Base-by-base conservation (phyloP, 2,797 vertebrate species). In the Megaceryle alcyon region DNA sequence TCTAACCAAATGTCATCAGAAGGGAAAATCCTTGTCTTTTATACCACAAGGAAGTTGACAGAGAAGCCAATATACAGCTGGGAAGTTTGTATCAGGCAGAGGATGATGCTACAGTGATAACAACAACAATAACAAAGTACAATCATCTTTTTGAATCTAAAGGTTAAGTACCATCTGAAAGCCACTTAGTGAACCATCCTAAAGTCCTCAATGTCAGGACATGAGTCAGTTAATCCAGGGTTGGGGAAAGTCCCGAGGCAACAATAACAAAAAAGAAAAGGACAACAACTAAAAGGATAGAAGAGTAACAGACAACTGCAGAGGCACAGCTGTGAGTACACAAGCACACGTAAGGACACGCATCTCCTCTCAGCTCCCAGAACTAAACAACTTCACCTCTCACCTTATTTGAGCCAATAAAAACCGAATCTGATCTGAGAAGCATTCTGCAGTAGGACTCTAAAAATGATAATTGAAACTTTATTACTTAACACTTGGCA, bases 391-490 rank as follows among this genome's bases (percentile, higher is more conserved):
- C 60, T 83, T 93, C 81, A 93, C 88, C 90, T 80, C 75, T 95
- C 66, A 73, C 82, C 88, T 66, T 82, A 25, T 48, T 43, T 85
- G 53, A 94, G 77, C 64, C 71, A 93, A 61, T 70, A 84, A 65
- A 82, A 94, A 28, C 80, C 82, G 87, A 92, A 86, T 77, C 73
- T 64, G 73, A 88, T 94, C 85, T 35, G 51, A 90, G 81, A 43
- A 80, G 37, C 41, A 21, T 91, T 94, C 83, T 88, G 64, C 83
- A 82, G 57, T 7, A 77, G 26, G 12, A 90, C 20, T 57, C 81
- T 82, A 90, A 96, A 88, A 92, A 79, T 68, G 37, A 93, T 94
- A 94, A 96, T 96, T 96, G 91, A 92, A 96, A 96, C 92, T 95
- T 95, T 96, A 96, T 94, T 96, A 96, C 81, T 85, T 90, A 96